Conservation (phyloP, 2,797 vertebrate genomes). For the Clarias laeviceps region DNA sequence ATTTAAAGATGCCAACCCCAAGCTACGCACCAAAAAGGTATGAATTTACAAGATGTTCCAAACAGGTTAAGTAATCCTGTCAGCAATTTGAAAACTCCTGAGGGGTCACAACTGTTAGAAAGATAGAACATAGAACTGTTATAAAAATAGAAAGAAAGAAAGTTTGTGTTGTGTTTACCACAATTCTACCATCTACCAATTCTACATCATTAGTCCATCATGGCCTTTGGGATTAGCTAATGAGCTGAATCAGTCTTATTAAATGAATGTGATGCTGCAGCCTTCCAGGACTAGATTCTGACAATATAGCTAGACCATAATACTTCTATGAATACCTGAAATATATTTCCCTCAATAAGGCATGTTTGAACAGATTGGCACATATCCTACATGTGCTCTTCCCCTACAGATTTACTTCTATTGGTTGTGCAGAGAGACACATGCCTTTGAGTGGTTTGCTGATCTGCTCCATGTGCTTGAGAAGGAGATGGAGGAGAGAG, state of each 20-base stretch:
- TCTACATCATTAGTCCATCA: neutral
- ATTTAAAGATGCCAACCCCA: constrained; percentile 82
- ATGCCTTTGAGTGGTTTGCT: constrained; percentile 92
- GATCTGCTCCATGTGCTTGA: constrained; percentile 87
- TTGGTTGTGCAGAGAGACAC: constrained; percentile 90
- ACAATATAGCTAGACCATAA: neutral
- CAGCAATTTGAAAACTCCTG: neutral
- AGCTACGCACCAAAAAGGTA: constrained; percentile 87
- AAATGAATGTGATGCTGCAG: neutral
- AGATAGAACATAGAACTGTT: too few relatives aligned
- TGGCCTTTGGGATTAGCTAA: neutral
- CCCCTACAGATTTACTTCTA: constrained; percentile 90
- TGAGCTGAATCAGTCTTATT: neutral
- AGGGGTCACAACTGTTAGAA: too few relatives aligned
- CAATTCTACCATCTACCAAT: neutral
- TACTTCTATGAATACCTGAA: neutral
- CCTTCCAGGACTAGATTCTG: neutral
- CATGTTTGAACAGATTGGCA: neutral
- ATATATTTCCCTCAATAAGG: neutral
- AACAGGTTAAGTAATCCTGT: neutral
- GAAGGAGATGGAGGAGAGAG: constrained; percentile 87
- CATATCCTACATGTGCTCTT: constrained; percentile 1
- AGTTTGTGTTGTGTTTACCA: neutral
- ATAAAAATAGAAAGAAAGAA: neutral
- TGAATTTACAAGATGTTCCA: neutral